Evolutionary conservation across 2,888 invertebrate species (phyloP).

Genomic region (Cenopis cana): DNA sequence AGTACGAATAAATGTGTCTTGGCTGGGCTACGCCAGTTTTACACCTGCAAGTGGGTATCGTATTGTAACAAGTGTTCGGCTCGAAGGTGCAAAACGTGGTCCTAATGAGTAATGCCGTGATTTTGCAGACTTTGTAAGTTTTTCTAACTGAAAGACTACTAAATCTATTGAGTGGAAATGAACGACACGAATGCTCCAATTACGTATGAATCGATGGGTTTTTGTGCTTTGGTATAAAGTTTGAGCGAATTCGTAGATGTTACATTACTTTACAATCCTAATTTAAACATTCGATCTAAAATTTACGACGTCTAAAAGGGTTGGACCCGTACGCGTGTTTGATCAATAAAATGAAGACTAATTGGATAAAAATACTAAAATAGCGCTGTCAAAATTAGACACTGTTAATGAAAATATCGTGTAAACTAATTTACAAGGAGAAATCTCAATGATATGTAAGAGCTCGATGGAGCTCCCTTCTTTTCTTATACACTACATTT

Average conservation of each 20-base stretch:
- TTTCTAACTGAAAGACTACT: conserved; percentile 82
- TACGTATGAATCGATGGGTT: conserved; percentile 83
- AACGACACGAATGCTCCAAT: conserved; percentile 75
- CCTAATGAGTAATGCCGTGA: conserved; percentile 48
- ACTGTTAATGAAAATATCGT: conserved; percentile 64
- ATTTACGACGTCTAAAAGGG: conserved; percentile 80
- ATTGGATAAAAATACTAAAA: conserved; percentile 65
- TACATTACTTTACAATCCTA: conserved; percentile 80
- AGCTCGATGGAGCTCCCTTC: conserved; percentile 81
- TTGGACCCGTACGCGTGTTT: conserved; percentile 84
- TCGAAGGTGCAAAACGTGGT: conserved; percentile 37
- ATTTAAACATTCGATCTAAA: conserved; percentile 81
- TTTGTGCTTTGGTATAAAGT: conserved; percentile 85
- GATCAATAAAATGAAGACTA: conserved; percentile 70
- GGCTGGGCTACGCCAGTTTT: conserved; percentile 38
- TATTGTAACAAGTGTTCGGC: not conserved
- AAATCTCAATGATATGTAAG: conserved; percentile 85
- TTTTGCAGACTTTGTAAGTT: conserved; percentile 79
- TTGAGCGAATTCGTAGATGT: conserved; percentile 82
- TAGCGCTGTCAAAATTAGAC: conserved; percentile 72
- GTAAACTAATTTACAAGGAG: conserved; percentile 79
- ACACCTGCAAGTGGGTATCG: conserved; percentile 24
- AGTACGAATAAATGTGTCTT: conserved; percentile 32
- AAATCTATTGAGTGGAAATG: conserved; percentile 77
- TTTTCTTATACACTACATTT: conserved; percentile 77